Conservation (phyloP, 2,888 invertebrate genomes). For the Drosophila greeni region DNA sequence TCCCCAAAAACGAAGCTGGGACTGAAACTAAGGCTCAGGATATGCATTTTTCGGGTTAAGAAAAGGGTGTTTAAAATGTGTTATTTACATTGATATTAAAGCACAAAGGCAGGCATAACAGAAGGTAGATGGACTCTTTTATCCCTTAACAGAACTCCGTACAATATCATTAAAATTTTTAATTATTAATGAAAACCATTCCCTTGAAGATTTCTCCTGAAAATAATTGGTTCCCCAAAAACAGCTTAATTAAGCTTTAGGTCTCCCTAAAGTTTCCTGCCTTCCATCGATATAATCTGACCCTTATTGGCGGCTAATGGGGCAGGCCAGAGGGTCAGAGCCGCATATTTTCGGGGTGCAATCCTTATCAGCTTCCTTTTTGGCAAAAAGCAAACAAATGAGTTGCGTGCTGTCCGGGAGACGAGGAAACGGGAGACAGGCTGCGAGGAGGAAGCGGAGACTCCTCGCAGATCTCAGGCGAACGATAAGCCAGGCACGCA, state of each 20-base stretch:
- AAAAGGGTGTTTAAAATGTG: not conserved
- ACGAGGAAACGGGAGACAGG: slow-evolving; percentile 3
- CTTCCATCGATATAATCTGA: slow-evolving; percentile 14
- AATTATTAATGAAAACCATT: not conserved
- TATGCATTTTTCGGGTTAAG: not conserved
- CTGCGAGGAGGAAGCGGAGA: slow-evolving; percentile 16
- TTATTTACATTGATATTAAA: not conserved
- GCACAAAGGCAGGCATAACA: not conserved
- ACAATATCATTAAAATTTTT: not conserved
- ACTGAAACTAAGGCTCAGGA: slow-evolving; percentile 40
- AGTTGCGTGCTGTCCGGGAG: slow-evolving; percentile 56
- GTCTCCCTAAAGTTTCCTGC: slow-evolving; percentile 4
- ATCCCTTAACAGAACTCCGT: no score
- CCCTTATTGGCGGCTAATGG: slow-evolving; percentile 33
- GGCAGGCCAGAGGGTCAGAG: slow-evolving; percentile 15
- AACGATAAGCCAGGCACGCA: slow-evolving; percentile 57
- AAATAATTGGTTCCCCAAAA: not conserved
- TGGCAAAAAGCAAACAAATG: slow-evolving; percentile 60
- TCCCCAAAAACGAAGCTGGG: slow-evolving; percentile 41
- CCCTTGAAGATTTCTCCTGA: not conserved
- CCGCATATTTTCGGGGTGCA: slow-evolving; percentile 25
- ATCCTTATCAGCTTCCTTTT: slow-evolving; percentile 37
- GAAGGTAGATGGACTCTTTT: not conserved
- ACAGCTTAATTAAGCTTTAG: slow-evolving; percentile 26
- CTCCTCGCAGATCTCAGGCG: slow-evolving; percentile 43